Percentiles rank a stretch among this genome's conserved stretches.
Evolutionary conservation across 2,113 vertebrate genomes (phyloP).

Genomic region (Ammodytes marinus): DNA sequence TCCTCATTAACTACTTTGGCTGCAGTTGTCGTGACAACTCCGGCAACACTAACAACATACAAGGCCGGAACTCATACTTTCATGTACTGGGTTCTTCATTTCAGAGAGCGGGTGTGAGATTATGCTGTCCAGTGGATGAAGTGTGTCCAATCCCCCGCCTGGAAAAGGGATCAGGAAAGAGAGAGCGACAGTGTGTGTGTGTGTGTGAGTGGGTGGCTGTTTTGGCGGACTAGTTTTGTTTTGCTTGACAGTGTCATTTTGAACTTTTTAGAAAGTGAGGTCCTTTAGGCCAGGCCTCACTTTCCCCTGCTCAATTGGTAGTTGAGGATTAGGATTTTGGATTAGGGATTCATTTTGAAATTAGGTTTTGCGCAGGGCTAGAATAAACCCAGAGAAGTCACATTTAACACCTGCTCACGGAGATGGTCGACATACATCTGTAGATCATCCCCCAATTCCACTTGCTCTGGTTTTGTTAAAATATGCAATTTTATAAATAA

Average conservation of each 20-base stretch:
- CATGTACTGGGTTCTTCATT: conserved; percentile 18
- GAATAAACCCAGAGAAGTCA: conserved; percentile 18
- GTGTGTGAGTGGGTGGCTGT: not conserved
- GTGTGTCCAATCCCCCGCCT: conserved; percentile 63
- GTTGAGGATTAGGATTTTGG: conserved; percentile 63
- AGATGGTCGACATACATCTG: conserved; percentile 17
- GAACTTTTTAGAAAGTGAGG: conserved; percentile 31
- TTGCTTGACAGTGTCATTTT: conserved; percentile 47
- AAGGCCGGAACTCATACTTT: conserved; percentile 15
- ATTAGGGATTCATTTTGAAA: conserved; percentile 65
- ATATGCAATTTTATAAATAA: not conserved
- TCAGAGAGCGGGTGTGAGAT: conserved; percentile 50
- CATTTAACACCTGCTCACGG: conserved; percentile 16
- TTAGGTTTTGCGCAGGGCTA: conserved; percentile 32
- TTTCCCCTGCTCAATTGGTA: conserved; percentile 35
- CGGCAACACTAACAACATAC: conserved; percentile 10
- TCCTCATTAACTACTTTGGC: conserved; percentile 63
- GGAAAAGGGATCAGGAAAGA: conserved; percentile 53
- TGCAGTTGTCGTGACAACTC: conserved; percentile 30
- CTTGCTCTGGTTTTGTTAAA: not conserved
- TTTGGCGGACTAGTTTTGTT: conserved; percentile 27
- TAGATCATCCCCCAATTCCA: not conserved
- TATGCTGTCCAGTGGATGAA: conserved; percentile 67
- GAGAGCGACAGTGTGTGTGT: not conserved
- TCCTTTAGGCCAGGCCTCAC: conserved; percentile 40